Evolutionary conservation across 2,113 vertebrate genomes (phyloP), one percentile per base, ranked within the genome.

Genomic region (Erpornis zantholeuca): DNA sequence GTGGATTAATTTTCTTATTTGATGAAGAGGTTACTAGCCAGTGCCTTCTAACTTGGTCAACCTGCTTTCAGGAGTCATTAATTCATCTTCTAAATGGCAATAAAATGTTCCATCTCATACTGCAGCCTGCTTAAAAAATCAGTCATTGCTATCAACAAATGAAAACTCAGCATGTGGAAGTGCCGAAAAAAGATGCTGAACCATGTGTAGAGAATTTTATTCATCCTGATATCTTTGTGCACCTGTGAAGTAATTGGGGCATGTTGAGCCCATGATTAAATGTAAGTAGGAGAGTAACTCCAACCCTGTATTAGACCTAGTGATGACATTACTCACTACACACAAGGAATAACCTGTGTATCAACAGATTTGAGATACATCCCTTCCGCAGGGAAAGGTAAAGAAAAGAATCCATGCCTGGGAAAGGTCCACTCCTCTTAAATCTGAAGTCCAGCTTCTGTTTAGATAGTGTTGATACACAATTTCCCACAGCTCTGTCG

Each of bases 51-150:
- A 92, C 61, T 82, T 89, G 3, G 10, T 54, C 81, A 94, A 68
- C 31, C 10, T 79, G 50, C 82, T 92, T 91, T 93, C 82, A 89
- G 80, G 70, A 94, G 33, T 79, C 77, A 44, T 86, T 88, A 75
- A 68, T 94, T 96, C 80, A 81, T 83, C 65, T 79, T 64, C 56
- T 80, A 93, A 94, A 57, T 84, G 82, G 36, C 76, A 83, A 84
- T 83, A 95, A 94, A 93, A 61, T 49, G 27, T 86, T 90, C 53
- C 56, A 57, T 79, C 88, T 94, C 64, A 47, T 78, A 70, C 71
- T 60, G 49, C 22, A 94, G 72, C 36, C 91, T 88, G 68, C 93
- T 96, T 88, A 88, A 91, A 94, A 94, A 96, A 92, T 71, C 44
- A 86, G 52, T 57, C 69, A 88, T 49, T 92, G 14, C 49, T 86